These are phyloP conservation scores for Ageneiosus marmoratus DNA, from an alignment of 2,113 vertebrate species.

Conservation along the genomic window DNA sequence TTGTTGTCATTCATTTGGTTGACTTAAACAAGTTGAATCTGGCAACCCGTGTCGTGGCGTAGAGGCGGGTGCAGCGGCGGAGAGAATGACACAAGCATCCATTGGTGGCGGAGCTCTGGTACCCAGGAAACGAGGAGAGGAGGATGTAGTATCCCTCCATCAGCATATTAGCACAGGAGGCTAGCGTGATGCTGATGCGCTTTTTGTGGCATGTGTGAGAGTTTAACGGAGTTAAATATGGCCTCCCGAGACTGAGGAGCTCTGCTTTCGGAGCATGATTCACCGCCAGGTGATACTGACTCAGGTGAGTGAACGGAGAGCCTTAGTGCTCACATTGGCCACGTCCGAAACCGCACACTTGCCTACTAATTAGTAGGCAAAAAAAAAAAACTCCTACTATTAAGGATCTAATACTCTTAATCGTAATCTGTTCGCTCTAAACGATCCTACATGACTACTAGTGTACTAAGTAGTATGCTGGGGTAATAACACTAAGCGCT, in stretches of 20 bases:
- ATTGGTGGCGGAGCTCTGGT: conserved; percentile 54
- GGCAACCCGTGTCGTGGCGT: conserved; percentile 28
- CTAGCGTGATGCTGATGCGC: conserved; percentile 23
- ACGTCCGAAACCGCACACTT: background rate
- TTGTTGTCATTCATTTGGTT: too few relatives aligned
- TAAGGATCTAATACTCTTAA: background rate
- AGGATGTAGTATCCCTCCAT: conserved; percentile 38
- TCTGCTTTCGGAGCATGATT: conserved; percentile 54
- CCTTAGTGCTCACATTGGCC: background rate
- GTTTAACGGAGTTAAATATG: conserved; percentile 26
- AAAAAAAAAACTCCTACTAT: background rate
- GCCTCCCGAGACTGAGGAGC: conserved; percentile 32
- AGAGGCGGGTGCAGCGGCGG: conserved; percentile 24
- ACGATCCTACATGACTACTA: background rate
- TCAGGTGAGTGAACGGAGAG: conserved; percentile 48
- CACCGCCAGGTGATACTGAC: conserved; percentile 60
- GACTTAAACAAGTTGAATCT: background rate
- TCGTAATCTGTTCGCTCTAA: background rate
- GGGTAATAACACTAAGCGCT: background rate
- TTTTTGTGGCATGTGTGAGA: conserved; percentile 31
- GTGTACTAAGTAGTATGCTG: too few relatives aligned
- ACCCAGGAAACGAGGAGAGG: conserved; percentile 50
- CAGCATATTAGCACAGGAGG: conserved; percentile 24
- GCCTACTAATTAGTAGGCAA: background rate
- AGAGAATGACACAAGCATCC: conserved; percentile 8